These are phyloP conservation scores for Aselliscus stoliczkanus DNA, from an alignment of 2,797 vertebrate species.

Conservation along the genomic window DNA sequence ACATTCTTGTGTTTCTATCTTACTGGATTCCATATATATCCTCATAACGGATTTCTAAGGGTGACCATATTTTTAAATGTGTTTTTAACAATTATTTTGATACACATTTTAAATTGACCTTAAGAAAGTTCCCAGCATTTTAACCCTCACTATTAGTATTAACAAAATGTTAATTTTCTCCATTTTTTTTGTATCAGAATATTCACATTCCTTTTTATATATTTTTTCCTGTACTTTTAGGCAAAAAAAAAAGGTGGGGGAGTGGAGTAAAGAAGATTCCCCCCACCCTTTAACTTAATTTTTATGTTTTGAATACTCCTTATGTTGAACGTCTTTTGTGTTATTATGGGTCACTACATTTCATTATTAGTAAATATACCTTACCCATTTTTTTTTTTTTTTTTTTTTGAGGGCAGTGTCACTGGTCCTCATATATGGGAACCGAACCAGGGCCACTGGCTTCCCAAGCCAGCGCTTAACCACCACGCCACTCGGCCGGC, in stretches of 20 bases:
- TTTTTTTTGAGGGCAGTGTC: too few species aligned
- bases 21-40: neutral
- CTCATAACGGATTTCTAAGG: neutral
- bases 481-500: too few species aligned
- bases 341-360: neutral
- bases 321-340: neutral
- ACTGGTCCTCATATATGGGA: too few species aligned
- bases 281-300: neutral
- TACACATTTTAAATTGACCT: neutral
- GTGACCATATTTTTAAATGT: neutral
- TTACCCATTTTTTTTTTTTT: neutral
- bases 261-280: rapidly evolving
- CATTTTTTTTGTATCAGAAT: neutral
- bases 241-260: neutral
- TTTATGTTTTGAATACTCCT: neutral
- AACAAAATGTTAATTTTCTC: neutral
- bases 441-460: too few species aligned
- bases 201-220: neutral
- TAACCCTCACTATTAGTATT: neutral
- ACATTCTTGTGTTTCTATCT: neutral
- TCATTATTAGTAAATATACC: neutral
- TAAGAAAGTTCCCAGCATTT: neutral
- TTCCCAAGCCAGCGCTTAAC: too few species aligned
- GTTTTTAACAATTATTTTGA: neutral
- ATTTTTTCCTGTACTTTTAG: neutral